phyloP scores from a whole-genome alignment of 2,888 invertebrate genomes.

The Taphrorychus bicolor region DNA sequence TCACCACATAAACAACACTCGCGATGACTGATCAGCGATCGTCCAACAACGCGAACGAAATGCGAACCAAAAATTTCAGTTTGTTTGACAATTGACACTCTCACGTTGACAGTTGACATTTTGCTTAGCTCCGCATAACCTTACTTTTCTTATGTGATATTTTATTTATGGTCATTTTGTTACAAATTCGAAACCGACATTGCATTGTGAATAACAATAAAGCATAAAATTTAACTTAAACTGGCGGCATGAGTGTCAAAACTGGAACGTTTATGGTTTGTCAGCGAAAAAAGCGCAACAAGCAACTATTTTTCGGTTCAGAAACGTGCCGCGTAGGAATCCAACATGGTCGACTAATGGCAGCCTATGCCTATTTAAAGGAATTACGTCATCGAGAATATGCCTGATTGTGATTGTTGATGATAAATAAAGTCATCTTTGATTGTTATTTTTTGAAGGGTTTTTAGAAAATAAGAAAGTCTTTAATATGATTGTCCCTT shows the following conservation, averaged over 20 bases:
- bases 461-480: too few relatives aligned
- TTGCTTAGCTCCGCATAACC: constrained; percentile 9
- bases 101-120: too few relatives aligned
- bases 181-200: too few relatives aligned
- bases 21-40: neutral
- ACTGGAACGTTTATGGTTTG: too few relatives aligned
- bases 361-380: constrained; percentile 53
- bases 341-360: constrained; percentile 45
- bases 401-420: too few relatives aligned
- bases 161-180: neutral
- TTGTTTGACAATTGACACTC: constrained; percentile 4
- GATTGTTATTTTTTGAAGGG: neutral
- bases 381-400: constrained; percentile 60
- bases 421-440: too few relatives aligned
- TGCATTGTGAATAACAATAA: too few relatives aligned
- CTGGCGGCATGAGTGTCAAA: too few relatives aligned
- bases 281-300: constrained; percentile 20
- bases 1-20: constrained; percentile 58
- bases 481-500: too few relatives aligned
- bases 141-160: constrained; percentile 14
- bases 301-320: constrained; percentile 50
- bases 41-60: neutral
- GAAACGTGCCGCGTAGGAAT: constrained; percentile 47
- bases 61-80: too few relatives aligned
- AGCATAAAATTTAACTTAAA: too few relatives aligned